Base-by-base conservation (phyloP, 2,888 invertebrate species). In the Pterostichus madidus region DNA sequence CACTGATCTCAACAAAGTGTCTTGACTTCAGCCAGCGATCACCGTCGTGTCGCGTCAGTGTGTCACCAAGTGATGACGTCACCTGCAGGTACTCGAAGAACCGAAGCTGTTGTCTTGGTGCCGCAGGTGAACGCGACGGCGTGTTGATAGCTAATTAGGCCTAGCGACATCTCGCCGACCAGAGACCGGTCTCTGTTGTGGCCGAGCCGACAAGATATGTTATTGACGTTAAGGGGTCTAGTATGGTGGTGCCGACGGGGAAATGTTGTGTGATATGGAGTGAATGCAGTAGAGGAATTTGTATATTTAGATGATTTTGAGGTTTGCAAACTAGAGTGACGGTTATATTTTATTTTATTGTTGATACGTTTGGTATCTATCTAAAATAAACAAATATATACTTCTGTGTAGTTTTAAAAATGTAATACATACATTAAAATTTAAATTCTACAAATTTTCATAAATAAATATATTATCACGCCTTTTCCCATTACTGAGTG, bases 71-170 rank as follows among this genome's bases (percentile, higher is more conserved):
- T 5, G 35, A 31, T 80, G 80, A 80, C 80, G 80, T 80, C 80
- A 80, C 52, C 80, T 80, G 68, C 80, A 80, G 80, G 80, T 80
- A 80, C n/a, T 53, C 39, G 39, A 39, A 8, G 39, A 39, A 1
- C 39, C 6, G 8, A 8, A 39, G 53, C 11, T 15, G 10, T 56
- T 71, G 68, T 15, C 39, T 13, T 44, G 39, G 39, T 15, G 68
- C 13, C 56, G 76, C 76, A 76, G 76, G 76, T 76, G 76, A 76
- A 5, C 52, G 68, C 61, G 35, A 32, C 64, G 64, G 49, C 53
- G 53, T 64, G 68, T 79, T 39, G 61, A 46, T 49, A 79, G 49
- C 64, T 80, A 80, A 80, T 80, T 80, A 80, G 80, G 80, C 80
- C 80, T 80, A 80, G 68, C 68, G 68, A 71, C 68, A 71, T 71